Base-by-base conservation (phyloP, 2,797 vertebrate genomes). In the Anniella stebbinsi region DNA sequence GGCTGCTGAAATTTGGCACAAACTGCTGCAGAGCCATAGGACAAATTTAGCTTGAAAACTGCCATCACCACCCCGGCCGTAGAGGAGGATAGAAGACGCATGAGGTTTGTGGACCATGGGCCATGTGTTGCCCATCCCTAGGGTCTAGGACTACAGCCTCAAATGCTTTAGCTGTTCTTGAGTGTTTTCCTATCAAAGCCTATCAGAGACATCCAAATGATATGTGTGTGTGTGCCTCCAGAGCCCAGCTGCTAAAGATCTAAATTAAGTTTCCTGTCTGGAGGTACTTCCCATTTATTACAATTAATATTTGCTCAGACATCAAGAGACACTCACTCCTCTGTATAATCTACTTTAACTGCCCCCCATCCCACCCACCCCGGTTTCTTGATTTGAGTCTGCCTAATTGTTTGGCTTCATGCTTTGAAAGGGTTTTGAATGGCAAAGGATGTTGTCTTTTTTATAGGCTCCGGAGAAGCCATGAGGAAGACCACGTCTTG, bases 231-330 rank as follows among this genome's bases (percentile, higher is more conserved):
- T 89, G 41, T 76, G 15, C 51, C 6, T 84, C 41, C 72, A 75
- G 57, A 75, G 33, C 41, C 25, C 33, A 25, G 41, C 67, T 84
- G 57, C 72, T 84, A 77, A 84, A 72, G 87, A 12, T 57, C 36
- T 81, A 88, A 88, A 88, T 76, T 89, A 73, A 76, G 41, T 89
- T 89, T 89, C 72, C 88, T 51, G 38, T 84, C 33, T 67, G 57
- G 72, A 84, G 60, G 70, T 38, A 89, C 38, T 51, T 76, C 73
- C 28, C 15, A 66, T 76, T 84, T 89, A 41, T 86, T 84, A 38
- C 72, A 84, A 30, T 77, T 84, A 83, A 89, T 66, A 76, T 67
- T 77, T 89, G 81, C 72, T 48, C 80, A 82, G 25, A 30, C 57
- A 75, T 38, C 54, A 51, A 66, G 41, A 77, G 88, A 89, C 21